These are phyloP conservation scores for Rhynchonema sp. DNA, from an alignment of 2,888 invertebrate genomes.

Conservation along the genomic window DNA sequence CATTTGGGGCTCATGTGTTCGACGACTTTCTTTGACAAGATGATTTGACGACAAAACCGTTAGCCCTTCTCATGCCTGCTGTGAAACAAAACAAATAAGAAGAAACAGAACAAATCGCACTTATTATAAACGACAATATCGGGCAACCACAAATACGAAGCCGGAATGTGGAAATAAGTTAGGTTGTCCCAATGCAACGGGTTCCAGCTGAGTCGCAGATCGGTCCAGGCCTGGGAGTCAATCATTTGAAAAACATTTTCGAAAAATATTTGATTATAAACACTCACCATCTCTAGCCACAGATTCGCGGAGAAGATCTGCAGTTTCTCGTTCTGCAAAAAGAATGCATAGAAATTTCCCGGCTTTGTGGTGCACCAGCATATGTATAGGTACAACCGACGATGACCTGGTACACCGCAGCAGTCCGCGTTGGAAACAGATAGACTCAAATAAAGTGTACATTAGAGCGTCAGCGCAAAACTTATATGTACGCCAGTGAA, in stretches of 20 bases:
- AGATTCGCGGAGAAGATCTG: not conserved
- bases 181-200: not conserved
- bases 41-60: too few relatives aligned
- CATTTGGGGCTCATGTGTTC: too few relatives aligned
- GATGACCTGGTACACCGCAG: not conserved
- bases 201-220: not conserved
- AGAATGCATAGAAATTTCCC: not conserved
- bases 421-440: too few relatives aligned
- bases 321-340: not conserved
- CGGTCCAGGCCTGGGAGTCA: not conserved
- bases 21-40: too few relatives aligned
- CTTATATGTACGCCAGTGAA: too few relatives aligned
- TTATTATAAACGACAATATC: not conserved
- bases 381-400: not conserved
- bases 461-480: too few relatives aligned
- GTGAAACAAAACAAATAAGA: too few relatives aligned
- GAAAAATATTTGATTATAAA: too few relatives aligned
- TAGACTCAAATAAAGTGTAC: too few relatives aligned
- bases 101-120: not conserved
- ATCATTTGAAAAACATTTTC: not conserved
- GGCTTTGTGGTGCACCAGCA: not conserved
- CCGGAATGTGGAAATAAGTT: not conserved
- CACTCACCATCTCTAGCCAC: slow-evolving; percentile 1
- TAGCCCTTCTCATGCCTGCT: too few relatives aligned
- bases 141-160: not conserved